Percentiles rank a stretch among this genome's conserved stretches.
These are phyloP conservation scores for Gymnocypris eckloni DNA, from an alignment of 2,797 vertebrate species.

Conservation along the genomic window DNA sequence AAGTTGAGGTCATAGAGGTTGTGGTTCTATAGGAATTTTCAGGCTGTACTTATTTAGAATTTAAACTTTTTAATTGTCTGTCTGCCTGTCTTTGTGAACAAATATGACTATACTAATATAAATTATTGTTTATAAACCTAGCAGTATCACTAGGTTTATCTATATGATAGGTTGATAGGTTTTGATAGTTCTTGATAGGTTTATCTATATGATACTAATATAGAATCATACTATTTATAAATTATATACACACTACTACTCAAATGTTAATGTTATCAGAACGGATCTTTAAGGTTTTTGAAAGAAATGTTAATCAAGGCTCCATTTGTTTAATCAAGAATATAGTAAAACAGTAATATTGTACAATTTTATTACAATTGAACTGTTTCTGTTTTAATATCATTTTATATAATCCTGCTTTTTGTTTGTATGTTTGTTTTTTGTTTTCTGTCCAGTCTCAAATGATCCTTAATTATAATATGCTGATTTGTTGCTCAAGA, in stretches of 20 bases:
- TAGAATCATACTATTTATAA: neutral
- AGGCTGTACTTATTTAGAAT: neutral
- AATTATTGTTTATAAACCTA: neutral
- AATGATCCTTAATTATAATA: too few species aligned
- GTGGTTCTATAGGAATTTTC: too few species aligned
- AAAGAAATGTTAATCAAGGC: neutral
- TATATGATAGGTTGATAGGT: too few species aligned
- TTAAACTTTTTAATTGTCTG: neutral
- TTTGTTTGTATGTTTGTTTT: neutral
- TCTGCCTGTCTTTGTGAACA: neutral
- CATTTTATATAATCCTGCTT: too few species aligned
- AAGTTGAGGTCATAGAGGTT: neutral
- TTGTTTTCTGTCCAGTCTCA: neutral
- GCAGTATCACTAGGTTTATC: neutral
- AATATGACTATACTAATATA: too few species aligned
- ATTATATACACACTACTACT: neutral
- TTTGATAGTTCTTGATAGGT: too few species aligned
- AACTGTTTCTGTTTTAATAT: neutral
- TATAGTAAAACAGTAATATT: neutral
- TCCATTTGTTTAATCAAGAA: neutral
- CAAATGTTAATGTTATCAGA: neutral
- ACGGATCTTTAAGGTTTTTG: neutral
- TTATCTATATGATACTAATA: too few species aligned
- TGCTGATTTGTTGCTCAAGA: neutral
- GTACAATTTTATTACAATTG: too few species aligned